Base-by-base conservation (phyloP, 2,888 invertebrate species). In the Exephanes ischioxanthus region DNA sequence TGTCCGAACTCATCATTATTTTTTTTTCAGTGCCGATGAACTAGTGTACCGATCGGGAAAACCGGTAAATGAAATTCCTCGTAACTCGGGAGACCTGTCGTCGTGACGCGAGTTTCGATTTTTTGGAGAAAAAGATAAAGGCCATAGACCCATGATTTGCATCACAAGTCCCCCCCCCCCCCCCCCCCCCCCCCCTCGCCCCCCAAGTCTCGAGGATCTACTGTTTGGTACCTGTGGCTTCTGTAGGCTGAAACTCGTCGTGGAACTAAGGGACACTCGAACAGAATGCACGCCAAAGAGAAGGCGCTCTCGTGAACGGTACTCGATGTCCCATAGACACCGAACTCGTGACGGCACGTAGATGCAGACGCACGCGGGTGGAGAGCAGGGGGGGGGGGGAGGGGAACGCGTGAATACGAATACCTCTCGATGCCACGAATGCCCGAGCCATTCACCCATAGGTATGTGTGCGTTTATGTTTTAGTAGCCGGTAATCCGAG, bases 321-420 rank as follows among this genome's bases (percentile, higher is more conserved):
- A 85, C 82, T 63, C 85, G 67, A 85, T 85, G 82, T 83, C 84
- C 82, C 86, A 86, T 80, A 79, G 85, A 83, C 84, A 86, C 85
- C 67, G 71, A 86, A 85, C 77, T 86, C 86, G 86, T 86, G 86
- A 86, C 66, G 80, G 80, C 79, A 86, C 79, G 86, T 84, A 72
- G 66, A 53, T 79, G 55, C 78, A 19, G 33, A 37, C 48, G 45
- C 61, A 71, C 22, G 3, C 55, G 53, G 30, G 26, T 37, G 9
- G 41, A 2, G 41, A 4, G n/a, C 2, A 26, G 19, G 9, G 37
- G 11, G 9, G 41, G 5, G 11, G 41, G 9, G 41, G 11, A 41
- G 41, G 41, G 41, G 41, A 9, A 84, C 76, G 72, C 82, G 76
- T 84, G 70, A 86, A 84, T 75, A 79, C 22, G 55, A 72, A 53